phyloP scores from a whole-genome alignment of 2,888 invertebrate species.

The Malacosoma neustria region DNA sequence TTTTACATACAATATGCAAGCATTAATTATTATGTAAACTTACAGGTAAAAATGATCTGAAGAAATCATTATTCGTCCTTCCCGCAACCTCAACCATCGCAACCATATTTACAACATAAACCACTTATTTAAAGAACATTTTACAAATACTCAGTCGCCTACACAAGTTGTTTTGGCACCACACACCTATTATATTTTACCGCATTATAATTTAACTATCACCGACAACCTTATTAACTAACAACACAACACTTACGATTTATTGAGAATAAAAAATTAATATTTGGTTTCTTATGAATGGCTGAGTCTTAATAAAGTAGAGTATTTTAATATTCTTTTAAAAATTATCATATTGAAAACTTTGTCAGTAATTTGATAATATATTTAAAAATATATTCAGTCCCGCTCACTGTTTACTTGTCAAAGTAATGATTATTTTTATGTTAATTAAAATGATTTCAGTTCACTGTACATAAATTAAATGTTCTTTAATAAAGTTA shows the following conservation, averaged over 20 bases:
- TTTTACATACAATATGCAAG: too few species aligned
- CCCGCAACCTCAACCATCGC: slow-evolving; percentile 46
- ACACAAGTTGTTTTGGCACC: slow-evolving; percentile 35
- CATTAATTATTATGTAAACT: too few species aligned
- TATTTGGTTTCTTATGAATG: neutral
- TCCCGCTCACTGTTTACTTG: too few species aligned
- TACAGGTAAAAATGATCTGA: slow-evolving; percentile 61
- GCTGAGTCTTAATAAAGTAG: neutral
- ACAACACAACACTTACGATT: slow-evolving; percentile 10
- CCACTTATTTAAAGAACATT: slow-evolving; percentile 38
- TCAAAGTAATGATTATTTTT: too few species aligned
- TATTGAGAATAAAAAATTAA: neutral
- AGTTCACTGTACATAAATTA: too few species aligned
- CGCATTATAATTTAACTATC: slow-evolving; percentile 3
- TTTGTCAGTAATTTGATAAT: too few species aligned
- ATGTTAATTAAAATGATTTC: too few species aligned
- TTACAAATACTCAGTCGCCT: slow-evolving; percentile 37
- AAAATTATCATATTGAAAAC: too few species aligned
- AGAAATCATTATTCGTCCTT: slow-evolving; percentile 51
- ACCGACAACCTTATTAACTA: neutral
- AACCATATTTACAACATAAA: slow-evolving; percentile 37
- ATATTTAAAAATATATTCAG: too few species aligned
- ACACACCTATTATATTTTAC: slow-evolving; percentile 8
- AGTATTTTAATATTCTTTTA: too few species aligned
- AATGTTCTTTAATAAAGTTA: too few species aligned